phyloP scores from a whole-genome alignment of 2,113 vertebrate genomes.

The Lasiurus cinereus region DNA sequence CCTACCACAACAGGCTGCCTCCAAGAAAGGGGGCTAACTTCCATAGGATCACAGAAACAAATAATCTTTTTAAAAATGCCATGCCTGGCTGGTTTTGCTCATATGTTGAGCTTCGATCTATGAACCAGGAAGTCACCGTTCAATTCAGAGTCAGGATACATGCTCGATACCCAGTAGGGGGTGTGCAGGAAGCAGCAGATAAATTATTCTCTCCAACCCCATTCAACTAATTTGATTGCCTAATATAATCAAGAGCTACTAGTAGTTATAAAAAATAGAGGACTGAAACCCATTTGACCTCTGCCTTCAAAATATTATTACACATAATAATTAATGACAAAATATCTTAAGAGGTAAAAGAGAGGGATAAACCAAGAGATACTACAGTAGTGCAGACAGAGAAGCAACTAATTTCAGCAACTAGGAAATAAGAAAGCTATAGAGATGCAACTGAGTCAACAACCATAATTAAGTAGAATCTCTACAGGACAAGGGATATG shows the following conservation, averaged over 20 bases:
- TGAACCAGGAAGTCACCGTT: no score
- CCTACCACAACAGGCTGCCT: background rate
- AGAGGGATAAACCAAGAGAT: background rate
- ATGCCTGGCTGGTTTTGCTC: no score
- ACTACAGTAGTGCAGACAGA: background rate
- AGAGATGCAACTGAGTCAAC: background rate
- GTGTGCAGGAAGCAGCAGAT: no score
- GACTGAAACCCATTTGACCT: background rate
- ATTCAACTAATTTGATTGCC: background rate
- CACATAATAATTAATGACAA: background rate
- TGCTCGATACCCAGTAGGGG: no score
- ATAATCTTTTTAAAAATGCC: background rate
- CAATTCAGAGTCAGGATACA: no score
- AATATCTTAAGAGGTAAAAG: background rate
- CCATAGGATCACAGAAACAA: background rate
- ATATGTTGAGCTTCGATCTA: no score
- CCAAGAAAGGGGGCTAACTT: background rate
- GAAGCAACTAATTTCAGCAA: background rate
- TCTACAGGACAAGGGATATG: background rate
- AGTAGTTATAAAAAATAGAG: conserved; percentile 6
- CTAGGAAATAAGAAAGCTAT: background rate
- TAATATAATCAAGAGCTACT: conserved; percentile 15
- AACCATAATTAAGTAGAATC: background rate
- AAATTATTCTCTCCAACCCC: background rate
- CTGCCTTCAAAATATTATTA: background rate